These are phyloP conservation scores for Meriones psammophilus DNA, from an alignment of 2,797 vertebrate genomes.

Conservation along the genomic window DNA sequence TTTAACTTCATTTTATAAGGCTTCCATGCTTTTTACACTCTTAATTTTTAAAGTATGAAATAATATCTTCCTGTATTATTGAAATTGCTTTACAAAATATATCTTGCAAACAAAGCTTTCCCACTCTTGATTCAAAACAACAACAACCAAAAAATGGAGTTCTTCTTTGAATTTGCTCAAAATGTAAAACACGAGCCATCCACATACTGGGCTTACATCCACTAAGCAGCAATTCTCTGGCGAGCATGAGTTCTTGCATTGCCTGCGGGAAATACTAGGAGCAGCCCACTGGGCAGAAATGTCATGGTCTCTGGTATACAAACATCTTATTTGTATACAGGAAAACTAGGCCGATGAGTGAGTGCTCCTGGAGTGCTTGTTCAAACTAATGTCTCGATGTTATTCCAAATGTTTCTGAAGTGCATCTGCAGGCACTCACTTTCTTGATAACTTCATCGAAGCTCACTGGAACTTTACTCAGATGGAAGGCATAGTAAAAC, in stretches of 20 bases:
- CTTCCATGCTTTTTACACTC: background rate
- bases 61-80: background rate
- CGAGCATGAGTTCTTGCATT: background rate
- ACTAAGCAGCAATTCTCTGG: background rate
- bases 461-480: background rate
- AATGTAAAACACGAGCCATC: background rate
- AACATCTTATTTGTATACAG: background rate
- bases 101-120: constrained; percentile 48
- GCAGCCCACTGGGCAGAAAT: background rate
- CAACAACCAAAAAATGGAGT: background rate
- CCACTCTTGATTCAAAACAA: background rate
- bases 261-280: background rate
- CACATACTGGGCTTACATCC: background rate
- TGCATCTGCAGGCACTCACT: background rate
- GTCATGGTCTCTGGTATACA: background rate
- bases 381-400: background rate
- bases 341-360: background rate
- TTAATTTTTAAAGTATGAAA: constrained; percentile 58
- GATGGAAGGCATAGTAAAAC: background rate
- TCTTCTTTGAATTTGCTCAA: constrained; percentile 20
- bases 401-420: constrained; percentile 12
- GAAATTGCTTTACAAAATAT: background rate
- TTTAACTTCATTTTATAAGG: constrained; percentile 44
- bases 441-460: background rate
- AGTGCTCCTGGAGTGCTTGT: background rate